Evolutionary conservation across 2,113 vertebrate genomes (phyloP), one percentile per base, ranked within the genome.

Genomic region (Hippotragus niger): DNA sequence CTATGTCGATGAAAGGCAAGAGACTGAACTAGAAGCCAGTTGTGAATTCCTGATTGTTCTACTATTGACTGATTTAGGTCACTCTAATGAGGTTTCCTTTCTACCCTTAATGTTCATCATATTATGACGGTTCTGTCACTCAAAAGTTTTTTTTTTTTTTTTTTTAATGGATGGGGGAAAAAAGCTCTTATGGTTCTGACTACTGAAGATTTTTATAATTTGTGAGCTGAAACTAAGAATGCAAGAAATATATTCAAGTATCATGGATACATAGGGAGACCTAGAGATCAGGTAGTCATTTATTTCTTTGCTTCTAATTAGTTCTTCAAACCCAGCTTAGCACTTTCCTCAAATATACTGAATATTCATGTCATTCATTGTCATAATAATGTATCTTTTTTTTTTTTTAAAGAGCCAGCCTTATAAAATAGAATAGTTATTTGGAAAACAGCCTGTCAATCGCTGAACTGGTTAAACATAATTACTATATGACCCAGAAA

Each of bases 11-110:
- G 94, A 97, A 98, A 98, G 74, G 94, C 92, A 98, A 96, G 85
- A 97, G 78, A 96, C 67, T 97, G 45, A 96, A 97, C 67, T 53
- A 89, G 78, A 40, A 95, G 93, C 85, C 92, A 97, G 95, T 95
- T 98, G 92, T 92, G 91, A 97, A 98, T 98, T 98, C 82, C 71
- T 97, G 84, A 97, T 76, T 95, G 85, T 90, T 97, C 88, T 92
- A 96, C 85, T 97, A 89, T 62, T 97, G 97, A 97, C 97, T 97
- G 98, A 98, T 98, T 98, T 94, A 97, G 98, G 97, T 98, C 97
- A 98, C 91, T 97, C 95, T 98, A 98, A 98, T 97, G 91, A 98
- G 93, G 86, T 92, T 96, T 95, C 91, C 88, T 92, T 96, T 96
- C 82, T n/a, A 95, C 50, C 33, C 94, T 67, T 97, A 93, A 91